A percentile compares a stretch with the other conserved stretches of the same genome.
Evolutionary conservation across 2,797 vertebrate species (phyloP).

Genomic region (Neosilurus mollespiculum): DNA sequence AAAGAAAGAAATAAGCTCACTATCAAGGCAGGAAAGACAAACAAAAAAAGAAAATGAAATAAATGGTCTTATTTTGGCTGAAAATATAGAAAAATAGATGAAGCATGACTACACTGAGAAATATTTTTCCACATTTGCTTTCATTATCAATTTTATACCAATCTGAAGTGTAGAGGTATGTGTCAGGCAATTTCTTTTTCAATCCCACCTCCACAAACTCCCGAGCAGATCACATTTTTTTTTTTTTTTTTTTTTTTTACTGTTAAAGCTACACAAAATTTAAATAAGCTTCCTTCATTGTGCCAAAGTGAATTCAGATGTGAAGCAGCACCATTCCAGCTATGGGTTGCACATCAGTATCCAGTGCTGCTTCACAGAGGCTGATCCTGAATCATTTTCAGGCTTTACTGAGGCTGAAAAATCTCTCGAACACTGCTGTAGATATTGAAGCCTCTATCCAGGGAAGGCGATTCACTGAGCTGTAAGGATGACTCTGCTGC

Average conservation of each 20-base stretch:
- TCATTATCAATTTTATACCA: background rate
- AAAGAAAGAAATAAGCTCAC: too few relatives aligned
- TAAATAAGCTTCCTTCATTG: background rate
- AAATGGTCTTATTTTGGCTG: background rate
- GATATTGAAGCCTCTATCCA: too few relatives aligned
- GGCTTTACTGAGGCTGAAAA: too few relatives aligned
- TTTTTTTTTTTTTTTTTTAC: background rate
- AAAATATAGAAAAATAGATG: background rate
- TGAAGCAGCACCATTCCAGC: too few relatives aligned
- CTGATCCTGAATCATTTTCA: too few relatives aligned
- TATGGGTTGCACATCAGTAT: too few relatives aligned
- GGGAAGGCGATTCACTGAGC: too few relatives aligned
- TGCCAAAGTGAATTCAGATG: background rate
- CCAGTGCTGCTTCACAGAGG: too few relatives aligned
- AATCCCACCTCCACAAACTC: background rate
- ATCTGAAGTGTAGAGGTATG: background rate
- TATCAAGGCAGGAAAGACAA: background rate
- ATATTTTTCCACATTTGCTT: background rate
- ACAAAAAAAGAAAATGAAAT: background rate
- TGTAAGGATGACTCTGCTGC: too few relatives aligned
- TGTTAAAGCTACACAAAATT: background rate
- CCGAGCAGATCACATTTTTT: background rate
- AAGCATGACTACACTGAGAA: background rate
- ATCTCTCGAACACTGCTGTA: too few relatives aligned
- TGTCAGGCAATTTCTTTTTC: background rate